Evolutionary conservation across 2,797 vertebrate genomes (phyloP).

Genomic region (Enteromius treurensis): DNA sequence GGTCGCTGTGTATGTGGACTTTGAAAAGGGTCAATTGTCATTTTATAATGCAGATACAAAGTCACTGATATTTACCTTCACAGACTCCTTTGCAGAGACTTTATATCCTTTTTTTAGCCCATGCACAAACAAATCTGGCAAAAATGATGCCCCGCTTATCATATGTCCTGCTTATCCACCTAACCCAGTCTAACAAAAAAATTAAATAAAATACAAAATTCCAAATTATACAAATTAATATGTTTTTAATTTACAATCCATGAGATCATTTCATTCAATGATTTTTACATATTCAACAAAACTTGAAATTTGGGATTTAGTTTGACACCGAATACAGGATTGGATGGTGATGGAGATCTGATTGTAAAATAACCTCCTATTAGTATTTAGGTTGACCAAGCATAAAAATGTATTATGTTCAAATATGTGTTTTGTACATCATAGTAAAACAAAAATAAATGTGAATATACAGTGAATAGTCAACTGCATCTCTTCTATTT

Average conservation of each 20-base stretch:
- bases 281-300: not conserved
- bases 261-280: not conserved
- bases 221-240: not conserved
- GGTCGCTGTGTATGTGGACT: conserved; percentile 78
- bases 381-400: not conserved
- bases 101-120: conserved; percentile 81
- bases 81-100: conserved; percentile 69
- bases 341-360: not conserved
- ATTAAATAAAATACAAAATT: not conserved
- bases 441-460: conserved; percentile 15
- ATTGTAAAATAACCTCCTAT: not conserved
- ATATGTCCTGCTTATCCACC: conserved; percentile 65
- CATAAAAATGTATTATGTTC: not conserved
- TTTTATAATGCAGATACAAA: conserved; percentile 78
- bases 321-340: conserved; percentile 1
- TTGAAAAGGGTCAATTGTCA: conserved; percentile 76
- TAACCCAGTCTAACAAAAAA: conserved; percentile 17
- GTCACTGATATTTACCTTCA: conserved; percentile 73
- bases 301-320: not conserved
- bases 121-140: conserved; percentile 81
- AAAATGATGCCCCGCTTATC: conserved; percentile 75
- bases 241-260: not conserved
- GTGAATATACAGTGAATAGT: not conserved
- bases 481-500: not conserved
- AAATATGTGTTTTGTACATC: conserved; percentile 5